phyloP scores from a whole-genome alignment of 2,113 vertebrate species.

The Melanerpes formicivorus region DNA sequence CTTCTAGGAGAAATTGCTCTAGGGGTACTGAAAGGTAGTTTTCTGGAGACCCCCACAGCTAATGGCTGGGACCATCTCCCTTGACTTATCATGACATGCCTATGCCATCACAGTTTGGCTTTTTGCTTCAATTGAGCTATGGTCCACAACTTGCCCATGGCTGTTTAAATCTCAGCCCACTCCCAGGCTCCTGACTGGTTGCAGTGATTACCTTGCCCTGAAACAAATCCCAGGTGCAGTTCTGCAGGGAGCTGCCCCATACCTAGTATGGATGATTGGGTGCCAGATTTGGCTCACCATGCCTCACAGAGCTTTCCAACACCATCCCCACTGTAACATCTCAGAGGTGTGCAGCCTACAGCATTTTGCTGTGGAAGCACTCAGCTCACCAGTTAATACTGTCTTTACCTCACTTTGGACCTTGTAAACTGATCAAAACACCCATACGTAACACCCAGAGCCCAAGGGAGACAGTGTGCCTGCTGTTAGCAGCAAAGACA shows the following conservation, averaged over 20 bases:
- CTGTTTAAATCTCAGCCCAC: background rate
- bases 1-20: background rate
- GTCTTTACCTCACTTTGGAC: background rate
- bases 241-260: background rate
- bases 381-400: background rate
- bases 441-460: rapidly evolving
- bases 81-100: background rate
- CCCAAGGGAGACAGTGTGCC: rapidly evolving
- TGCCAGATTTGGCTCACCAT: rapidly evolving
- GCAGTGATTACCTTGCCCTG: background rate
- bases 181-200: background rate
- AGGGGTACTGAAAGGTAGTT: background rate
- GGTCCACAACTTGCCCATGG: background rate
- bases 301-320: background rate
- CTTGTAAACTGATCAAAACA: rapidly evolving
- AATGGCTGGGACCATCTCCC: background rate
- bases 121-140: background rate
- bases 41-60: background rate
- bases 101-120: background rate
- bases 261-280: background rate
- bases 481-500: rapidly evolving
- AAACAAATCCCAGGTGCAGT: background rate
- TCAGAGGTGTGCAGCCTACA: background rate
- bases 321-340: background rate
- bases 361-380: background rate